Conservation (phyloP, 2,113 vertebrate species). For the Phyllostomus discolor region DNA sequence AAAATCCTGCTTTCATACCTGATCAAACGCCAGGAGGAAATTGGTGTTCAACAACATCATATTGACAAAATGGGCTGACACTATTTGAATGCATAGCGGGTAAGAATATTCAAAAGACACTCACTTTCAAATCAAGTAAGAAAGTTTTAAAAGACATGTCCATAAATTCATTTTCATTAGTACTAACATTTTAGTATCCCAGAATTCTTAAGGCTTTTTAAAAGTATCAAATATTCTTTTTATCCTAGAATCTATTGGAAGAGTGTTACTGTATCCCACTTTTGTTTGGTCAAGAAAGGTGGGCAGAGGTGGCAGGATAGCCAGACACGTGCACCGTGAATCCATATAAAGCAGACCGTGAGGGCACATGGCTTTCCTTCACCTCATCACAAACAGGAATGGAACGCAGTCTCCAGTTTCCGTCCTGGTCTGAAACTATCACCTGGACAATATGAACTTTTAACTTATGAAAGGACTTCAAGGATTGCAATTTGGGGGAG, state of each 20-base stretch:
- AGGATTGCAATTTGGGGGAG: not conserved
- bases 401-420: not conserved
- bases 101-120: not conserved
- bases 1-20: not conserved
- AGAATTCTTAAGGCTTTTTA: not conserved
- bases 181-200: not conserved
- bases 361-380: not conserved
- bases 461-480: slow-evolving; percentile 16
- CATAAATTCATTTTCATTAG: not conserved
- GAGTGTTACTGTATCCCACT: not conserved
- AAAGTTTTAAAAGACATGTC: not conserved
- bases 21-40: not conserved
- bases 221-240: not conserved
- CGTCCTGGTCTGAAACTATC: not conserved
- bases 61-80: not conserved
- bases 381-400: not conserved
- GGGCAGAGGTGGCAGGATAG: not conserved
- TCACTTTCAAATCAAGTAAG: not conserved
- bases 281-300: not conserved
- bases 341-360: not conserved
- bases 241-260: not conserved
- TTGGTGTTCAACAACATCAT: not conserved
- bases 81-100: not conserved
- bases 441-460: not conserved
- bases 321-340: not conserved